Evolutionary conservation across 2,888 invertebrate genomes (phyloP).

Genomic region (Cenopis cana): DNA sequence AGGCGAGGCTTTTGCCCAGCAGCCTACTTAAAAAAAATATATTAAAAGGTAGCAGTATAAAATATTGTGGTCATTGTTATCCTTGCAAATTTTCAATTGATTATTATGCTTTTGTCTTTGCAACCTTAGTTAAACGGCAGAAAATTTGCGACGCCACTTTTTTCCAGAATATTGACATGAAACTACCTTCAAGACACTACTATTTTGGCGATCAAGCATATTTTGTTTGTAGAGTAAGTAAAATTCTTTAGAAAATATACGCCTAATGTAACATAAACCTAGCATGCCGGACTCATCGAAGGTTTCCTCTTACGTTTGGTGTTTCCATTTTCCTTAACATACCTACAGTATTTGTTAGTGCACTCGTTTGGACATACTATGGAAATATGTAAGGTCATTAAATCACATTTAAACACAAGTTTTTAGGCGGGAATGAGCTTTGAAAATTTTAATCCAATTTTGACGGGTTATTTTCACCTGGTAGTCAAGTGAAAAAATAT

Average conservation of each 20-base stretch:
- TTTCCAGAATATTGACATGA: background rate
- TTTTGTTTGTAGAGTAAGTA: background rate
- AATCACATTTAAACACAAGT: background rate
- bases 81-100: background rate
- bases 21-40: too few species aligned
- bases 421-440: background rate
- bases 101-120: background rate
- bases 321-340: background rate
- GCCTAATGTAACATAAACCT: background rate
- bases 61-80: background rate
- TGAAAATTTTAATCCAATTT: background rate
- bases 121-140: background rate
- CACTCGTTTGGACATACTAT: background rate
- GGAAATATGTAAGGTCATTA: background rate
- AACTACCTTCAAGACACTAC: background rate
- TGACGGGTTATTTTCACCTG: too few species aligned
- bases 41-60: too few species aligned
- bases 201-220: background rate
- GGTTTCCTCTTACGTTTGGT: slow-evolving; percentile 11
- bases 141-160: background rate
- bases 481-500: too few species aligned
- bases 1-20: too few species aligned
- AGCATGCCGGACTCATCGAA: slow-evolving; percentile 8
- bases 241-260: background rate
- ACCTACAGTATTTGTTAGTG: background rate